Base-by-base conservation (phyloP, 2,113 vertebrate species). In the Rhipidura dahli region DNA sequence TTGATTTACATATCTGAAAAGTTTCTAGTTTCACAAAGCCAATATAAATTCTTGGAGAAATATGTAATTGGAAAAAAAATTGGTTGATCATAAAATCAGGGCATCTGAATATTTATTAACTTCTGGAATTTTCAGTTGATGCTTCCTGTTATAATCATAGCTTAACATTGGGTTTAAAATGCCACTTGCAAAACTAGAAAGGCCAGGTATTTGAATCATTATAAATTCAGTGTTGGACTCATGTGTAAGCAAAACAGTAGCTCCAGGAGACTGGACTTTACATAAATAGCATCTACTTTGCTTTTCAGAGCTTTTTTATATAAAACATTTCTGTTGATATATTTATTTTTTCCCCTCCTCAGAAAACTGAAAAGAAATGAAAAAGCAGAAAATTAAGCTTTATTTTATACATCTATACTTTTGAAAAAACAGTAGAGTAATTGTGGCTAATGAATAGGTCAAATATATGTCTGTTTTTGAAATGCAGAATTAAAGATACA, bases 21-120 rank as follows among this genome's bases (percentile, higher is more conserved):
- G 57, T 94, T 96, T 94, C 15, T 60, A 66, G 91, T 95, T 91
- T 95, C 83, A 47, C 82, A 91, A 91, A 94, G 89, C 66, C 78
- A 83, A 90, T 73, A 93, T 65, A 93, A 93, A 96, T 97, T 97
- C 94, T 85, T 96, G 59, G 76, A 90, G 84, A 93, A 86, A 94
- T 78, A 40, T 51, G 84, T 88, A 94, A 96, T 75, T 88, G 64
- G 31, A 26, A 95, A 95, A 81, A 95, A 90, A 39, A 63, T 9
- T 10, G 17, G 65, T 31, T 87, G 87, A 82, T 95, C 63, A 59
- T 90, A 88, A 89, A 80, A 88, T 83, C 66, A 57, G 72, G 39
- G 30, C 71, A 90, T 63, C 68, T 90, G 56, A 95, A 87, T 91
- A 95, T 86, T 82, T 89, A 78, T 94, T 72, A 89, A 57, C 47